These are phyloP conservation scores for Bovichtus variegatus DNA, from an alignment of 2,797 vertebrate genomes.

Conservation along the genomic window DNA sequence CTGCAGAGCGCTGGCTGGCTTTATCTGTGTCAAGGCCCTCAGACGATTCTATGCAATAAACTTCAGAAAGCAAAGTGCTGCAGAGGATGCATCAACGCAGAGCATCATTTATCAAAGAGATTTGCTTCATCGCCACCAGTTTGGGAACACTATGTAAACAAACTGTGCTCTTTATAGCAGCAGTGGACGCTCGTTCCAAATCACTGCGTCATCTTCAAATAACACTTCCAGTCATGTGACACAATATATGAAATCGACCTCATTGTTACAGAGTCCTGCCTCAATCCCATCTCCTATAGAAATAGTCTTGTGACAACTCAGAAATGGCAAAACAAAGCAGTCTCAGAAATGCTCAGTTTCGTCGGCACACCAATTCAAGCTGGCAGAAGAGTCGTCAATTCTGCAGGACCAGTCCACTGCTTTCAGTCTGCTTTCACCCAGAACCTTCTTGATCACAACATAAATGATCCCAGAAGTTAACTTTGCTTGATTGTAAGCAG, in stretches of 20 bases:
- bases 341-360: conserved; percentile 29
- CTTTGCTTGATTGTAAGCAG: conserved; percentile 18
- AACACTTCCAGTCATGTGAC: conserved; percentile 20
- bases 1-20: conserved; percentile 32
- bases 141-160: conserved; percentile 36
- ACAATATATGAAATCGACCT: neutral
- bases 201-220: conserved; percentile 18
- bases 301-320: conserved; percentile 29
- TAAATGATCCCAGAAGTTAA: conserved; percentile 15
- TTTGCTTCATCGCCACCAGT: conserved; percentile 19
- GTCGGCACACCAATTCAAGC: conserved; percentile 22
- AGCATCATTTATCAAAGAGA: conserved; percentile 25
- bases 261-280: neutral
- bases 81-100: conserved; percentile 16
- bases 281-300: conserved; percentile 11
- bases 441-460: neutral
- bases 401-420: conserved; percentile 18
- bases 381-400: conserved; percentile 21
- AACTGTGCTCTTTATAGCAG: conserved; percentile 21
- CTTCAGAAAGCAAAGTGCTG: conserved; percentile 48
- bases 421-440: conserved; percentile 11
- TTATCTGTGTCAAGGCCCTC: conserved; percentile 68
- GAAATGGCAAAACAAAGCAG: conserved; percentile 36
- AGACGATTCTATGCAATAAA: conserved; percentile 57
- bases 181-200: conserved; percentile 18